phyloP scores from a whole-genome alignment of 2,113 vertebrate genomes.

The Felis catus region F.catus_Fca126_mat1.0 CM031418.1:83408501-83409000 shows the following conservation, averaged over 20 bases:
- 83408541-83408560: neutral
- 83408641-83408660: conserved; percentile 31
- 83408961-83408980: neutral
- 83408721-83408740: neutral
- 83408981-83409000: neutral
- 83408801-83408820: neutral
- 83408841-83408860: neutral
- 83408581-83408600: neutral
- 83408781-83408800: neutral
- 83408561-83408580: neutral
- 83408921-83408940: neutral
- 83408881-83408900: neutral
- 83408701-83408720: neutral
- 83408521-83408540: neutral
- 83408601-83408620: neutral
- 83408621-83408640: conserved; percentile 54
- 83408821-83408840: neutral
- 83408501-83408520: neutral
- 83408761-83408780: neutral
- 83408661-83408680: neutral
- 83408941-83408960: neutral
- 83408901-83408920: neutral
- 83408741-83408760: neutral
- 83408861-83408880: neutral
- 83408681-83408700: neutral